Evolutionary conservation across 2,888 invertebrate species (phyloP).

Genomic region (Nesidiocoris tenuis): DNA sequence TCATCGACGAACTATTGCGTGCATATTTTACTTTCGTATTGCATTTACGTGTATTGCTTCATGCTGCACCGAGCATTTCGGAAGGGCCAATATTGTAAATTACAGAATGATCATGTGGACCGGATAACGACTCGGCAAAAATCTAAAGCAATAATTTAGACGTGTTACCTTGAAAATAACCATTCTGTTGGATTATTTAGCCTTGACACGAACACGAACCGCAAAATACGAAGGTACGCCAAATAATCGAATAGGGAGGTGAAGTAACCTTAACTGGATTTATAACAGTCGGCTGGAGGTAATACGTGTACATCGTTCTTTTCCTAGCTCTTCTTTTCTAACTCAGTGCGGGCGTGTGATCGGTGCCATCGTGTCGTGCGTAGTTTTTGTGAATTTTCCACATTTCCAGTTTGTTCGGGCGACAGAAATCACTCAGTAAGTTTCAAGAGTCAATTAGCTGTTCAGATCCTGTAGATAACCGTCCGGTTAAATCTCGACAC

Average conservation of each 20-base stretch:
- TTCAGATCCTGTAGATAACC: no score
- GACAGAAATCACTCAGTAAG: conserved; percentile 33
- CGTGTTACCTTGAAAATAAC: background rate
- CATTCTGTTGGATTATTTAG: background rate
- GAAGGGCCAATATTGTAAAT: no score
- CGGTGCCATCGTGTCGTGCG: background rate
- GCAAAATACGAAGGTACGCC: background rate
- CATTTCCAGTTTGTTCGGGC: background rate
- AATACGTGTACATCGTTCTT: conserved; percentile 24
- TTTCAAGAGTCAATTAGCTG: no score
- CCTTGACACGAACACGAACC: conserved; percentile 12
- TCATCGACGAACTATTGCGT: no score
- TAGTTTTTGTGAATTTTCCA: background rate
- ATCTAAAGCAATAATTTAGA: no score
- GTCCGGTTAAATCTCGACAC: no score
- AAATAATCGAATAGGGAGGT: background rate
- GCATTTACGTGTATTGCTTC: no score
- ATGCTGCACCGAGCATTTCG: no score
- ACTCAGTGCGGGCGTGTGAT: conserved; percentile 28
- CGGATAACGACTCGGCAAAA: no score
- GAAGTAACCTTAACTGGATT: conserved; percentile 21
- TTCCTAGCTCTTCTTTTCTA: background rate
- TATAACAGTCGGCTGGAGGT: conserved; percentile 13
- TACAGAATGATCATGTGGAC: no score
- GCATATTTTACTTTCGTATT: no score